These are phyloP conservation scores for Nasonia longicornis DNA, from an alignment of 1,140 invertebrate species.

Conservation along the genomic window DNA sequence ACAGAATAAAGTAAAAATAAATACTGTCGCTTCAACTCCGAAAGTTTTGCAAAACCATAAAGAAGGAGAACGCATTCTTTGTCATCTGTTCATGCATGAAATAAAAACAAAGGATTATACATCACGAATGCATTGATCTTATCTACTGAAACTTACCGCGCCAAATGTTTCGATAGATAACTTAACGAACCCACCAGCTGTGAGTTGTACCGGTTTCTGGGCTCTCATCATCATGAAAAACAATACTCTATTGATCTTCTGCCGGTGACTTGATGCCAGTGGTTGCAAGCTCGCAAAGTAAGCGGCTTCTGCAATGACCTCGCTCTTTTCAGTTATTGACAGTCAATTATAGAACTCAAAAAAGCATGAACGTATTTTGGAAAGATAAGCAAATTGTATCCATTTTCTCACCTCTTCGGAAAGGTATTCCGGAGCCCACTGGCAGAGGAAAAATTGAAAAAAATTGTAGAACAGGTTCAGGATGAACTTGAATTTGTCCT, in stretches of 20 bases:
- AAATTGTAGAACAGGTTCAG: background rate
- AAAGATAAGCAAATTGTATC: no score
- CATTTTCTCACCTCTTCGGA: constrained; percentile 7
- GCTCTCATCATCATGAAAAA: constrained; percentile 20
- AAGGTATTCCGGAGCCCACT: constrained; percentile 18
- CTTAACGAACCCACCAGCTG: constrained; percentile 24
- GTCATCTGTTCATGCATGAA: background rate
- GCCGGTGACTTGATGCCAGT: background rate
- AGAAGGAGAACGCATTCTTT: background rate
- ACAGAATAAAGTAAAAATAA: background rate
- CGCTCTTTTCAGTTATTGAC: background rate
- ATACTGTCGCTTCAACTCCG: background rate
- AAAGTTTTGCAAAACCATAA: constrained; percentile 2
- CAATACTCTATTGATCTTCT: background rate
- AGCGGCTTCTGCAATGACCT: background rate
- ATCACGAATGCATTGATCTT: no score
- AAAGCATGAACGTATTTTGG: background rate
- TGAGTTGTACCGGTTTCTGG: constrained; percentile 15
- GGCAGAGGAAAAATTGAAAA: constrained; percentile 21
- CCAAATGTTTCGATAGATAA: constrained; percentile 28
- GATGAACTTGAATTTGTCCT: background rate
- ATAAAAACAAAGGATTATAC: no score
- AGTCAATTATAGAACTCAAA: background rate
- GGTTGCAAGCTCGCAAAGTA: constrained; percentile 27
- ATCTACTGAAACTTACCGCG: background rate